A percentile compares a stretch with the other conserved stretches of the same genome.
These are phyloP conservation scores for Hozukius guyotensis DNA, from an alignment of 2,797 vertebrate species.

Conservation along the genomic window DNA sequence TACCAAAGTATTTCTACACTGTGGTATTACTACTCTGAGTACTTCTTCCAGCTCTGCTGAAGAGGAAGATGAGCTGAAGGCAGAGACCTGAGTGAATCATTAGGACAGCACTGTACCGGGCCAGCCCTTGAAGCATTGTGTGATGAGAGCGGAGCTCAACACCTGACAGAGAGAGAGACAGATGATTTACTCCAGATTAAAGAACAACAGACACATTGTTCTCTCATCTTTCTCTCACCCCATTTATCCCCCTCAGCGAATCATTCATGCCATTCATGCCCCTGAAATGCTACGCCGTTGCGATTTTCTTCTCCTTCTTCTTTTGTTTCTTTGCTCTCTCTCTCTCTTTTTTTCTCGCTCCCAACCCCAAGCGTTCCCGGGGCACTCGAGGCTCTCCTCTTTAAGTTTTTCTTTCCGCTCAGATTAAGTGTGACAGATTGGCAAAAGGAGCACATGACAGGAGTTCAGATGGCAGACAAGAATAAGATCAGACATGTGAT, in stretches of 20 bases:
- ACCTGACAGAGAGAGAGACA: conserved; percentile 73
- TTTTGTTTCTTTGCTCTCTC: conserved; percentile 64
- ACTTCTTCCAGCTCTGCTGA: background rate
- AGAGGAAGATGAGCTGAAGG: conserved; percentile 37
- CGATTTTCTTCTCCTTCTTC: conserved; percentile 71
- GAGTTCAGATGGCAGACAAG: conserved; percentile 82
- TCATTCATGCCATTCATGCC: conserved; percentile 79
- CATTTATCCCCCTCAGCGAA: conserved; percentile 72
- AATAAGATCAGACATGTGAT: conserved; percentile 87
- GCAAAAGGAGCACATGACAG: conserved; percentile 84
- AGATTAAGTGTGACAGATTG: conserved; percentile 85
- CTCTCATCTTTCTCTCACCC: conserved; percentile 74
- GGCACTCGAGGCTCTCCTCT: conserved; percentile 70
- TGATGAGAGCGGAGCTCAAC: conserved; percentile 65
- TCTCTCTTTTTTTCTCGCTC: background rate
- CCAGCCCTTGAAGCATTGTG: conserved; percentile 62
- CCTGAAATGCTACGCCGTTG: conserved; percentile 73
- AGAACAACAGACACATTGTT: conserved; percentile 80
- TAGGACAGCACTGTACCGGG: conserved; percentile 54
- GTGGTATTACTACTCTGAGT: background rate
- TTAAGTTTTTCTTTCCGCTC: conserved; percentile 75
- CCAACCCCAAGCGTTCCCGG: conserved; percentile 67
- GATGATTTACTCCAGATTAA: conserved; percentile 79
- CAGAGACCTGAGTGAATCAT: conserved; percentile 54
- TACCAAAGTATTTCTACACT: background rate